Evolutionary conservation across 2,888 invertebrate species (phyloP).

Genomic region (Lissocephala sabroskyi): DNA sequence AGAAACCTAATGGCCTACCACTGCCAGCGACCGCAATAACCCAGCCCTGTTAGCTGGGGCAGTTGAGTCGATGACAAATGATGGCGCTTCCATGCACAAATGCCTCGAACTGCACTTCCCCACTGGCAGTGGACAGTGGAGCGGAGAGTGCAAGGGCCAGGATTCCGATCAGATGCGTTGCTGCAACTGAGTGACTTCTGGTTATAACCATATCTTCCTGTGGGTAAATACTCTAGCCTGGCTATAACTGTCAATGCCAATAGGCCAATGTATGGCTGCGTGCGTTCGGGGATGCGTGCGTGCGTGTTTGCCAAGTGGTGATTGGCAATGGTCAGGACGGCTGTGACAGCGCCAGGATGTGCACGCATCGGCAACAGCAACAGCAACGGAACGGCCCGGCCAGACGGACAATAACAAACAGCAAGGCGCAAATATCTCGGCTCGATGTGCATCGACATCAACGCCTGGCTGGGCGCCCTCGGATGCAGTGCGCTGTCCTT

Average conservation of each 20-base stretch:
- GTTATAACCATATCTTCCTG: background rate
- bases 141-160: too few relatives aligned
- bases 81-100: too few relatives aligned
- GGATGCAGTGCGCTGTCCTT: constrained; percentile 37
- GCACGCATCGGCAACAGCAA: constrained; percentile 18
- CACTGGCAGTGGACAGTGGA: too few relatives aligned
- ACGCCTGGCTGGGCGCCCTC: constrained; percentile 2
- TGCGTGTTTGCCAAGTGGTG: constrained; percentile 12
- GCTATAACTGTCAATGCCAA: constrained; percentile 62
- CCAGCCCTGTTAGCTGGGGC: too few relatives aligned
- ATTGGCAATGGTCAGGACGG: constrained; percentile 29
- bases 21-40: too few relatives aligned
- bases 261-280: constrained; percentile 26
- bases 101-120: too few relatives aligned
- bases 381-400: constrained; percentile 4
- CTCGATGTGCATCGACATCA: constrained; percentile 14
- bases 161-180: too few relatives aligned
- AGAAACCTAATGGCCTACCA: too few relatives aligned
- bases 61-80: too few relatives aligned
- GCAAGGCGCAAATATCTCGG: background rate
- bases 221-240: constrained; percentile 37
- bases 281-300: constrained; percentile 14
- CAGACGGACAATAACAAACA: constrained; percentile 12
- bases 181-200: constrained; percentile 4
- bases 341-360: constrained; percentile 27